Percentiles rank a stretch among this genome's conserved stretches.
phyloP scores from a whole-genome alignment of 2,888 invertebrate species.

The Sminthurides aquaticus region DNA sequence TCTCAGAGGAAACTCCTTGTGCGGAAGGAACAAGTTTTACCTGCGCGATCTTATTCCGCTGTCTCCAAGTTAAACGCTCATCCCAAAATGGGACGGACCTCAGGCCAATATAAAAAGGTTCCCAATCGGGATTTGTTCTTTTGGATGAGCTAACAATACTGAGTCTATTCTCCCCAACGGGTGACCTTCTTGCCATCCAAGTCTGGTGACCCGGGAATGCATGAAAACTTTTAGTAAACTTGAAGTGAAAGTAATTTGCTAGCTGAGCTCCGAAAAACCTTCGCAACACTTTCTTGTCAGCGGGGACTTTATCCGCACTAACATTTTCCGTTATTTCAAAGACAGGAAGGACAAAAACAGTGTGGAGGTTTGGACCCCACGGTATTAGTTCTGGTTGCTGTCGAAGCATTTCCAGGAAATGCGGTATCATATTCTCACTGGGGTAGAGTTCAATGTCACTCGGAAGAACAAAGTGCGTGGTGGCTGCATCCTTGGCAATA shows the following conservation, averaged over 20 bases:
- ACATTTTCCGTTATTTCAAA: background rate
- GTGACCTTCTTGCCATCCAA: background rate
- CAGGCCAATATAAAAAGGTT: conserved; percentile 87
- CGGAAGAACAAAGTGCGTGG: background rate
- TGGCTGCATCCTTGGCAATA: background rate
- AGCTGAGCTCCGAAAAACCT: background rate
- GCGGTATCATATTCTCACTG: background rate
- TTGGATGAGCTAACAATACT: background rate
- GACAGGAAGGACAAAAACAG: background rate
- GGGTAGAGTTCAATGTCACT: conserved; percentile 3
- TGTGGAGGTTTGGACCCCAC: background rate
- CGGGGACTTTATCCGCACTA: background rate
- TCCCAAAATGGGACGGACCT: conserved; percentile 61
- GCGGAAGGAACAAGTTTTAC: no score
- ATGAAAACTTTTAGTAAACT: background rate
- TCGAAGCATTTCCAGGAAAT: background rate
- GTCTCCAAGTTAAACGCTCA: conserved; percentile 86
- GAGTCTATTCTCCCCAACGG: background rate
- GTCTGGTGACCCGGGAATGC: background rate
- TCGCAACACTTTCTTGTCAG: background rate
- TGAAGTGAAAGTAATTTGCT: background rate
- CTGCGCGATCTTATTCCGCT: conserved; percentile 93
- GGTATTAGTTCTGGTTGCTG: background rate
- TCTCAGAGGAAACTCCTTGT: no score
- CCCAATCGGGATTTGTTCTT: conserved; percentile 64